A percentile compares a stretch with the other conserved stretches of the same genome.
phyloP scores from a whole-genome alignment of 2,113 vertebrate genomes.

The Sander vitreus region DNA sequence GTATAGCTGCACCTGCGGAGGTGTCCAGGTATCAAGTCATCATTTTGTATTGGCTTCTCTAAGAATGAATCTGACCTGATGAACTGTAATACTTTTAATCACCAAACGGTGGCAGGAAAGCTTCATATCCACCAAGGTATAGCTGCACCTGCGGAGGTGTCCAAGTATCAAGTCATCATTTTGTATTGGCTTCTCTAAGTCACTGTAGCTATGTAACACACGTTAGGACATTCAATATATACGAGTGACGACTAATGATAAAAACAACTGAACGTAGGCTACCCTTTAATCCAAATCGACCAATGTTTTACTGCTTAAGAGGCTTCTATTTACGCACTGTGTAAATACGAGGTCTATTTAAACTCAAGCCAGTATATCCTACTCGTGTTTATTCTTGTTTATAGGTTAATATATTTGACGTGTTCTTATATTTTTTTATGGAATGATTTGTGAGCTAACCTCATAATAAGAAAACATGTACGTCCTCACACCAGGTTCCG shows the following conservation, averaged over 20 bases:
- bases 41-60: not conserved
- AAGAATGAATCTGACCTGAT: not conserved
- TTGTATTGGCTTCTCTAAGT: not conserved
- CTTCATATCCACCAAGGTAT: slow-evolving; percentile 5
- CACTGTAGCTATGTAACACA: not conserved
- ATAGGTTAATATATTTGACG: not conserved
- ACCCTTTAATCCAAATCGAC: not conserved
- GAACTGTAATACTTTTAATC: slow-evolving; percentile 61
- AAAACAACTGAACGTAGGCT: not conserved
- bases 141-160: slow-evolving; percentile 43
- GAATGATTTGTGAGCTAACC: not conserved
- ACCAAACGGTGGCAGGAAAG: slow-evolving; percentile 80
- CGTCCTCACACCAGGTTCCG: not conserved
- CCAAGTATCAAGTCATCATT: not conserved
- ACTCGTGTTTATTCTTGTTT: not conserved
- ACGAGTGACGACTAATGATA: not conserved
- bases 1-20: slow-evolving; percentile 38
- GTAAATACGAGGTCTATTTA: not conserved
- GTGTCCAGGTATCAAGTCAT: slow-evolving; percentile 9
- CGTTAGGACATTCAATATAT: not conserved
- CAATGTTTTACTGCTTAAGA: not conserved
- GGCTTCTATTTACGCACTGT: not conserved
- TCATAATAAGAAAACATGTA: not conserved
- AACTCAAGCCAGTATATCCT: not conserved
- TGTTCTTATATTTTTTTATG: not conserved